Evolutionary conservation across 2,888 invertebrate species (phyloP), one percentile per base, ranked within the genome.

Genomic region (Polyommatus iphigenia): DNA sequence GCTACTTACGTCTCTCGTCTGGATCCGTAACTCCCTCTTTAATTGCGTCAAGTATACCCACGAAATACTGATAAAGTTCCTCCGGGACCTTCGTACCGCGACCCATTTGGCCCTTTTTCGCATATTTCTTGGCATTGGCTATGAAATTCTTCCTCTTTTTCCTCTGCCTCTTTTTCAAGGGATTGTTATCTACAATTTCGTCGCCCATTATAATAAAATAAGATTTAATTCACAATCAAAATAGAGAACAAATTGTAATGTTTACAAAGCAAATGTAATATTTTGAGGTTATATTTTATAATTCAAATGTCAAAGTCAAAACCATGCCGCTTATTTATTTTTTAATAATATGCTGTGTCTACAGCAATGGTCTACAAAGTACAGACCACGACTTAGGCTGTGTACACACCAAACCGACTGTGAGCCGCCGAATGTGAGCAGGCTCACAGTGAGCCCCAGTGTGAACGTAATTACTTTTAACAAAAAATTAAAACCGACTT

Each of bases 21-120:
- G 95, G 94, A 71, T 95, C 95, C 20, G 96, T 95, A 81, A 97
- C 96, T 2, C 96, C 96, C 78, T 95, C 95, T 80, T 96, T 95
- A 86, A 96, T 96, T 0, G 95, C 92, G 85, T 97, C 97, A 84
- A 97, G 90, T 80, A 97, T 96, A 71, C 96, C 95, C 8, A 97
- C 95, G 85, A 97, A 97, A 87, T 97, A 98, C 82, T 96, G 95
- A 83, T 97, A 97, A 6, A 96, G 95, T 80, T 97, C 97, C 7
- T 96, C 95, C 50, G 96, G 95, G 77, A 98, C 95, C 83, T 96
- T 94, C 0, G 95, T 95, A 0, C 97, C 97, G 71, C 96, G 95
- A 0, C 97, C 97, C 88, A 95, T 96, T 84, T 95, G 95, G 0
- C 97, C 97, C 82, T 96, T 95, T 83, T 96, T 97, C 0, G 95